Evolutionary conservation across 2,888 invertebrate species (phyloP).

Genomic region (Metacarcinus magister): DNA sequence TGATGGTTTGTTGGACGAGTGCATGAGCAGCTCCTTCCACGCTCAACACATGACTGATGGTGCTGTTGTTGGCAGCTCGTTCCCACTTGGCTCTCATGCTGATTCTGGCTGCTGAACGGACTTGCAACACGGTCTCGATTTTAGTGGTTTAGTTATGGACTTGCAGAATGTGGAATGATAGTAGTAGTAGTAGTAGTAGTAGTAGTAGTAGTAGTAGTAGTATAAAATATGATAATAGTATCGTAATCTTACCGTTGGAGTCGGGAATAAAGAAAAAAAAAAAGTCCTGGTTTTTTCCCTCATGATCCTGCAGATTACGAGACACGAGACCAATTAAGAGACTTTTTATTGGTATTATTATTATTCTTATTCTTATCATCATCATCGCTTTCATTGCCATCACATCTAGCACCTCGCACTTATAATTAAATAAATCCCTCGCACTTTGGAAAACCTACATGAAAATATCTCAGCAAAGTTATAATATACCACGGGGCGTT

Average conservation of each 20-base stretch:
- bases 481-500: background rate
- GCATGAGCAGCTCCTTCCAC: background rate
- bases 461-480: background rate
- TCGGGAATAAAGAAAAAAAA: too few relatives aligned
- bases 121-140: background rate
- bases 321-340: too few relatives aligned
- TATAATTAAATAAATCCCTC: background rate
- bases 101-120: background rate
- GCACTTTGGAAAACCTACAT: background rate
- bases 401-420: background rate
- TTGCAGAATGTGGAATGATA: background rate
- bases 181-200: background rate
- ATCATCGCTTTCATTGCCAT: background rate
- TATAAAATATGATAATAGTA: background rate
- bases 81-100: background rate
- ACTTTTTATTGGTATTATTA: too few relatives aligned
- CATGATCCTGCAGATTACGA: too few relatives aligned
- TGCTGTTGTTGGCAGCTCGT: background rate
- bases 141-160: background rate
- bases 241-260: too few relatives aligned
- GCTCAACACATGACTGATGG: background rate
- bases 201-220: background rate
- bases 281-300: too few relatives aligned
- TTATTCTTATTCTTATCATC: too few relatives aligned
- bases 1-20: slow-evolving; percentile 33